Conservation (phyloP, 2,888 invertebrate genomes). For the Chromoteleia sp. region DNA sequence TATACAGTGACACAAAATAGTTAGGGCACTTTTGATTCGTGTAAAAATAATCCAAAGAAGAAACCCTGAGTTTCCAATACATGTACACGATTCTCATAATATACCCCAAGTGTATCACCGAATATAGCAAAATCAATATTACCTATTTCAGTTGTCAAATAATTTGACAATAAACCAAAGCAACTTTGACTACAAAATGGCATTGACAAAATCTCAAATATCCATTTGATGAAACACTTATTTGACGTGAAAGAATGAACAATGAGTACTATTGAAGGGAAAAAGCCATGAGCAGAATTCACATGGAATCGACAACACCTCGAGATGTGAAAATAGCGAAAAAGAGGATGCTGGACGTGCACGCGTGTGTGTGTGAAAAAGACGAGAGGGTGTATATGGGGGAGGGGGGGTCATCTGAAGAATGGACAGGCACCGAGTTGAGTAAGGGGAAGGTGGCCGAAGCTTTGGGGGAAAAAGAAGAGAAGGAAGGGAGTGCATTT, state of each 20-base stretch:
- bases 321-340: slow-evolving; percentile 62
- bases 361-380: slow-evolving; percentile 49
- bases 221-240: slow-evolving; percentile 52
- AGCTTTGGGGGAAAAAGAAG: slow-evolving; percentile 69
- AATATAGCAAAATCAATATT: no score
- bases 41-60: no score
- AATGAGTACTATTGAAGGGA: slow-evolving; percentile 51
- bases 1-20: no score
- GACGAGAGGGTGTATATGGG: slow-evolving; percentile 54
- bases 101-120: no score
- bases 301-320: slow-evolving; percentile 63
- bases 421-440: slow-evolving; percentile 70
- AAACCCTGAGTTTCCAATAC: no score
- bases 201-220: slow-evolving; percentile 45
- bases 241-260: slow-evolving; percentile 60
- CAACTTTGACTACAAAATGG: slow-evolving; percentile 5
- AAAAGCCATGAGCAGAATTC: slow-evolving; percentile 67
- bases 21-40: no score
- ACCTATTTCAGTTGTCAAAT: neutral
- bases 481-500: slow-evolving; percentile 82
- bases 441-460: slow-evolving; percentile 62
- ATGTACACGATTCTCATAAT: no score
- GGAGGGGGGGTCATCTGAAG: slow-evolving; percentile 68
- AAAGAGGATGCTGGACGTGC: slow-evolving; percentile 54
- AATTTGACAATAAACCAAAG: neutral